Conservation (phyloP, 2,113 vertebrate species). For the rabbit (Oryctolagus cuniculus) region DNA sequence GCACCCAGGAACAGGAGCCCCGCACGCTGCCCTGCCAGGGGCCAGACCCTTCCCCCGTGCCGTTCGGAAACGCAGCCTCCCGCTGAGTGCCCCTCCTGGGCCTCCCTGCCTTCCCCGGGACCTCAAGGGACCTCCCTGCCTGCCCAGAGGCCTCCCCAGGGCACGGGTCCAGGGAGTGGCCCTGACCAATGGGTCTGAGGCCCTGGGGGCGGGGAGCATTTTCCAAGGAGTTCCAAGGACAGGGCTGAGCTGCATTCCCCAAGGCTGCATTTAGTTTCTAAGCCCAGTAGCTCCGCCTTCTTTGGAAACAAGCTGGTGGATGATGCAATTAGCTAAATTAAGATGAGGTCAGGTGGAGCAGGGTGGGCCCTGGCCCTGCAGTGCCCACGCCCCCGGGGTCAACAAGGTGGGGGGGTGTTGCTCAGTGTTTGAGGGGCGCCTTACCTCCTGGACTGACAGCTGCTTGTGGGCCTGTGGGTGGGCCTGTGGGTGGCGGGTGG, state of each 20-base stretch:
- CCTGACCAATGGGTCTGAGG: neutral
- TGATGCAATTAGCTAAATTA: neutral
- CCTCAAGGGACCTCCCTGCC: neutral
- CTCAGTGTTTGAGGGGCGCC: too few relatives aligned
- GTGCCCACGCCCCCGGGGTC: too few relatives aligned
- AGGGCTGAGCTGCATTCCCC: neutral
- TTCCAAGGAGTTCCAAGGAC: neutral
- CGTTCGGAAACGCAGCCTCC: neutral
- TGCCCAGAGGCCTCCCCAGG: too few relatives aligned
- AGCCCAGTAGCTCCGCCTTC: neutral
- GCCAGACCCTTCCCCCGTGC: neutral
- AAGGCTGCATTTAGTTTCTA: neutral
- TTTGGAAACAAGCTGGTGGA: neutral
- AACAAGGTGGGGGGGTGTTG: too few relatives aligned
- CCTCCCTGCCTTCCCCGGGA: too few relatives aligned
- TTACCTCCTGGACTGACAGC: too few relatives aligned
- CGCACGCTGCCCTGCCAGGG: neutral
- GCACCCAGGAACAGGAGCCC: too few relatives aligned
- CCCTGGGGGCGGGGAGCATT: neutral
- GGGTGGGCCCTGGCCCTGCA: too few relatives aligned
- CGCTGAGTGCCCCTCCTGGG: rapidly evolving
- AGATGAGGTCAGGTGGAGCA: neutral
- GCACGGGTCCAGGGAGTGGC: neutral
- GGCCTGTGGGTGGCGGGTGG: too few relatives aligned
- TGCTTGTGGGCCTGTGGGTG: too few relatives aligned